phyloP scores from a whole-genome alignment of 2,113 vertebrate genomes.

The Heloderma charlesbogerti region DNA sequence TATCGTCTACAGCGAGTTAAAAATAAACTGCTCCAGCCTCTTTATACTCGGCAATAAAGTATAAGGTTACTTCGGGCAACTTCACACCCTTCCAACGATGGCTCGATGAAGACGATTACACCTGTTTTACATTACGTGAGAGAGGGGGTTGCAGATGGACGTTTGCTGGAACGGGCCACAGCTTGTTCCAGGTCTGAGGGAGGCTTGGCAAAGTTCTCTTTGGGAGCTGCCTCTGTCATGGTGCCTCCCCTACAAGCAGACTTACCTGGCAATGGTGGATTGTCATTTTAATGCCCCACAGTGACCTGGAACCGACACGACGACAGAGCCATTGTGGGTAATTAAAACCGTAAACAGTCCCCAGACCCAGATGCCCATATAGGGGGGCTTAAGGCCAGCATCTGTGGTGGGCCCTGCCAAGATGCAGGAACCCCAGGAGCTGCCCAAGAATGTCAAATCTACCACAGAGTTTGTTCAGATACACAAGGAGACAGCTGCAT shows the following conservation, averaged over 20 bases:
- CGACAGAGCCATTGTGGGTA: neutral
- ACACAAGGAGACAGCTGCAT: too few relatives aligned
- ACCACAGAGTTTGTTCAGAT: too few relatives aligned
- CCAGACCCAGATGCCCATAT: neutral
- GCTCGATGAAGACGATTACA: neutral
- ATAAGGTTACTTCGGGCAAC: conserved; percentile 29
- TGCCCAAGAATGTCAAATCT: too few relatives aligned
- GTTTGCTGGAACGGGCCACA: neutral
- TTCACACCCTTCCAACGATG: conserved; percentile 1
- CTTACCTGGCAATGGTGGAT: neutral
- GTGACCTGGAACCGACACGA: neutral
- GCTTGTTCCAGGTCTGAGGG: neutral
- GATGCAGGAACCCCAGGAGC: too few relatives aligned
- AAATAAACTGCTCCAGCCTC: conserved; percentile 22
- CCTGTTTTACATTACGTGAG: neutral
- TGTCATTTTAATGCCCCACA: neutral
- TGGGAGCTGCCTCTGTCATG: too few relatives aligned
- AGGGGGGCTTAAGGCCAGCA: neutral
- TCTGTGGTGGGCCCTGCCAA: neutral
- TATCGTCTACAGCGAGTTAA: conserved; percentile 51
- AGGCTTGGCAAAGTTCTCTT: neutral
- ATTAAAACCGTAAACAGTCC: neutral
- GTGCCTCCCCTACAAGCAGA: too few relatives aligned
- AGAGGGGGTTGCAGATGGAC: neutral
- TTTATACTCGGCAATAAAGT: conserved; percentile 40